Evolutionary conservation across 2,888 invertebrate species (phyloP).

Genomic region (Lydus trimaculatus): DNA sequence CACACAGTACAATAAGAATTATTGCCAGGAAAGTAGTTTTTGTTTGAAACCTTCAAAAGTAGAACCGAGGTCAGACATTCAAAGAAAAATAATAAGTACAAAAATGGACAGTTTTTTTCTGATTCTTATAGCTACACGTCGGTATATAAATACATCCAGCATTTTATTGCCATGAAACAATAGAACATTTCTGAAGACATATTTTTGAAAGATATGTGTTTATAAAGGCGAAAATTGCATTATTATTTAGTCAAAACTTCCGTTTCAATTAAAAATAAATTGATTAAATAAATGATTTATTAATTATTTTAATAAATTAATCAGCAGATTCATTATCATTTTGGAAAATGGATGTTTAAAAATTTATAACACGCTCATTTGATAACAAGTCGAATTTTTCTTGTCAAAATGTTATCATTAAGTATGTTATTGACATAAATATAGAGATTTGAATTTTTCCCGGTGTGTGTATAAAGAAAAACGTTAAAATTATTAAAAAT

Average conservation of each 20-base stretch:
- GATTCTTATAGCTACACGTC: too few relatives aligned
- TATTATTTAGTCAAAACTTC: not conserved
- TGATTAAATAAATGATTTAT: not conserved
- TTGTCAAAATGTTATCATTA: not conserved
- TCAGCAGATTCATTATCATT: not conserved
- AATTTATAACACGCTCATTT: not conserved
- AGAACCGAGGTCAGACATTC: conserved; percentile 27
- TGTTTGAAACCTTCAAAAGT: conserved; percentile 45
- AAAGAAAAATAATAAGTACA: conserved; percentile 25
- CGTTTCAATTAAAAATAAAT: not conserved
- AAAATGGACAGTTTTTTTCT: conserved; percentile 17
- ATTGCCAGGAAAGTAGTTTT: conserved; percentile 54
- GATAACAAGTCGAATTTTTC: not conserved
- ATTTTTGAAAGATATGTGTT: not conserved
- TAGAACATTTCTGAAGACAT: conserved; percentile 22
- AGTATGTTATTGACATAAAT: not conserved
- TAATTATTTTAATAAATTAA: not conserved
- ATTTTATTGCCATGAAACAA: conserved; percentile 29
- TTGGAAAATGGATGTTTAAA: not conserved
- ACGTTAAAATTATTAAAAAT: not conserved
- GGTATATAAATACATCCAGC: conserved; percentile 10
- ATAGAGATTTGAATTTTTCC: not conserved
- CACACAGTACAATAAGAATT: conserved; percentile 46
- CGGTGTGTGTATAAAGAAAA: too few relatives aligned
- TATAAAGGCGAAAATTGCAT: not conserved